phyloP scores from a whole-genome alignment of 2,888 invertebrate genomes.

The Endotricha flammealis region DNA sequence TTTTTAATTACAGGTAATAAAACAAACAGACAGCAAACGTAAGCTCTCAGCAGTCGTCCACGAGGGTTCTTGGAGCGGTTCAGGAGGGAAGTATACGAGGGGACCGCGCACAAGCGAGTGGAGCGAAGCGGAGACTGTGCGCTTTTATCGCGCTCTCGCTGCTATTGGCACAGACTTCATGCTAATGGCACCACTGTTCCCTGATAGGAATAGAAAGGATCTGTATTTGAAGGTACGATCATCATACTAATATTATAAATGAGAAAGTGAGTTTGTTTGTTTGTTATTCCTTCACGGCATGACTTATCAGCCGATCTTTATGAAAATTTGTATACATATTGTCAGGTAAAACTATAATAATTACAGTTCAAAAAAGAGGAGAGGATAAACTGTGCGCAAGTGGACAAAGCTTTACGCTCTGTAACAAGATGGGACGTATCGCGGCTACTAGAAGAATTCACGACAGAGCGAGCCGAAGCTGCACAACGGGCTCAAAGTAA shows the following conservation, averaged over 20 bases:
- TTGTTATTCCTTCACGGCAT: no score
- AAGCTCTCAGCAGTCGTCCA: conserved; percentile 81
- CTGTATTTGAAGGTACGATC: conserved; percentile 92
- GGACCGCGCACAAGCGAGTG: conserved; percentile 85
- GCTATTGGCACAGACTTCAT: conserved; percentile 96
- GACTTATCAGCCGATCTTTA: no score
- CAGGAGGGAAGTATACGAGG: conserved; percentile 82
- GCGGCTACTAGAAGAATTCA: conserved; percentile 47
- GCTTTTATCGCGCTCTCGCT: conserved; percentile 93
- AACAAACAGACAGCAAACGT: conserved; percentile 81
- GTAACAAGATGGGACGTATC: conserved; percentile 82
- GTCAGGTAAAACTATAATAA: neutral
- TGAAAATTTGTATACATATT: no score
- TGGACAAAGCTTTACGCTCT: conserved; percentile 86
- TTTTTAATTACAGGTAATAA: conserved; percentile 73
- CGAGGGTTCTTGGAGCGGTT: conserved; percentile 78
- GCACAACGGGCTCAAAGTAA: conserved; percentile 29
- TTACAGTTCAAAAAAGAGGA: conserved; percentile 92
- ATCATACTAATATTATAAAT: no score
- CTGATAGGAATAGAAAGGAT: conserved; percentile 86
- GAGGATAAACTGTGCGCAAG: conserved; percentile 81
- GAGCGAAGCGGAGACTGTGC: conserved; percentile 88
- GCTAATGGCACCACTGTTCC: conserved; percentile 90
- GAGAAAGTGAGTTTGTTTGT: no score
- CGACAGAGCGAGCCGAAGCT: conserved; percentile 39